Conservation (phyloP, 2,797 vertebrate species). For the Lutjanus campechanus region DNA sequence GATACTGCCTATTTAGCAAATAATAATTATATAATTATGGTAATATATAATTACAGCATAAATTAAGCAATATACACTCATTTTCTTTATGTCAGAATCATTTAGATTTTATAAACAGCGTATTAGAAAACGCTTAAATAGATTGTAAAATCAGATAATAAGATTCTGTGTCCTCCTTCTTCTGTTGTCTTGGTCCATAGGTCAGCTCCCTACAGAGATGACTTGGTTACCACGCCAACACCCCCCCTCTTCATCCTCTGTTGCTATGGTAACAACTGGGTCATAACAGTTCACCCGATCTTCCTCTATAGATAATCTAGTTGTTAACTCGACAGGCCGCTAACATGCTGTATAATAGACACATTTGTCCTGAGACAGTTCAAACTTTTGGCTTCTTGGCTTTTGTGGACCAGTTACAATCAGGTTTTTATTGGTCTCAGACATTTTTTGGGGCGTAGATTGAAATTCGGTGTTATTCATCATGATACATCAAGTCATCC, state of each 20-base stretch:
- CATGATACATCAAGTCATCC: neutral
- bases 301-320: conserved; percentile 34
- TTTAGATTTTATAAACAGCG: neutral
- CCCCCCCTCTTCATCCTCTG: neutral
- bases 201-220: conserved; percentile 23
- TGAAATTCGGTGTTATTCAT: neutral
- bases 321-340: conserved; percentile 13
- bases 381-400: conserved; percentile 23
- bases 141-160: too few relatives aligned
- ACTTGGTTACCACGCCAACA: conserved; percentile 42
- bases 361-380: conserved; percentile 29
- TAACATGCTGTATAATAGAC: neutral
- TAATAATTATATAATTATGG: neutral
- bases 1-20: neutral
- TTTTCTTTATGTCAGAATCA: neutral
- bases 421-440: neutral
- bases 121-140: neutral
- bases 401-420: neutral
- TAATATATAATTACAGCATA: neutral
- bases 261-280: conserved; percentile 56
- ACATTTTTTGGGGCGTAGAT: neutral
- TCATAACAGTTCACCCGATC: conserved; percentile 37
- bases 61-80: neutral
- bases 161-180: neutral
- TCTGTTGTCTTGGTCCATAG: conserved; percentile 2